phyloP scores from a whole-genome alignment of 2,888 invertebrate species.

The Lepidochrysops patricia region DNA sequence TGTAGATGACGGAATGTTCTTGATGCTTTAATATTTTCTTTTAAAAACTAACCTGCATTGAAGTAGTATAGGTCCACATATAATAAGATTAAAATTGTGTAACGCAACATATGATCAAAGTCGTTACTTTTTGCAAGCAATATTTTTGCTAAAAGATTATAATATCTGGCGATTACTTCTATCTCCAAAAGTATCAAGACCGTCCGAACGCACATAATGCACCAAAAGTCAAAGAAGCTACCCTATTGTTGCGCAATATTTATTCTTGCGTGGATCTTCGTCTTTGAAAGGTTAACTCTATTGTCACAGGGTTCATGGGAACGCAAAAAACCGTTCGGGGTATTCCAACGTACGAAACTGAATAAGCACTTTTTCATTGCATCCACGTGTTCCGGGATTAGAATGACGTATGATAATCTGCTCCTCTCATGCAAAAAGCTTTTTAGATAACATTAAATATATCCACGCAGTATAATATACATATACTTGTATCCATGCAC shows the following conservation, averaged over 20 bases:
- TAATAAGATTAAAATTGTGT: too few relatives aligned
- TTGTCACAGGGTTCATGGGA: constrained; percentile 72
- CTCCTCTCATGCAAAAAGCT: constrained; percentile 39
- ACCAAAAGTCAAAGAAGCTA: constrained; percentile 68
- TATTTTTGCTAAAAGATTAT: too few relatives aligned
- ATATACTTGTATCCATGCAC: too few relatives aligned
- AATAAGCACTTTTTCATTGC: constrained; percentile 67
- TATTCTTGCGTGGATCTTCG: constrained; percentile 69
- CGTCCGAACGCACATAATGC: constrained; percentile 24
- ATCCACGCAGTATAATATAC: too few relatives aligned
- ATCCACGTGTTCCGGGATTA: constrained; percentile 66
- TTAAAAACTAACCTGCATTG: background rate
- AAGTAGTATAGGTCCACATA: too few relatives aligned
- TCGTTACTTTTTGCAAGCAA: too few relatives aligned
- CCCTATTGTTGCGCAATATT: constrained; percentile 69
- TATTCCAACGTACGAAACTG: constrained; percentile 55
- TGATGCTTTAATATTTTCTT: constrained; percentile 34
- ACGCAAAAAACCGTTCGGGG: constrained; percentile 68
- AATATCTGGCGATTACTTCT: too few relatives aligned
- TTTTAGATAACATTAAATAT: constrained; percentile 15
- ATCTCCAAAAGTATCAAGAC: constrained; percentile 37
- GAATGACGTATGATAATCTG: constrained; percentile 50
- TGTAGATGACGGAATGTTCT: constrained; percentile 25
- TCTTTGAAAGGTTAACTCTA: constrained; percentile 66
- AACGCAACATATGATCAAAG: too few relatives aligned